Conservation (phyloP, 2,797 vertebrate species). For the Bradypodion ventrale region DNA sequence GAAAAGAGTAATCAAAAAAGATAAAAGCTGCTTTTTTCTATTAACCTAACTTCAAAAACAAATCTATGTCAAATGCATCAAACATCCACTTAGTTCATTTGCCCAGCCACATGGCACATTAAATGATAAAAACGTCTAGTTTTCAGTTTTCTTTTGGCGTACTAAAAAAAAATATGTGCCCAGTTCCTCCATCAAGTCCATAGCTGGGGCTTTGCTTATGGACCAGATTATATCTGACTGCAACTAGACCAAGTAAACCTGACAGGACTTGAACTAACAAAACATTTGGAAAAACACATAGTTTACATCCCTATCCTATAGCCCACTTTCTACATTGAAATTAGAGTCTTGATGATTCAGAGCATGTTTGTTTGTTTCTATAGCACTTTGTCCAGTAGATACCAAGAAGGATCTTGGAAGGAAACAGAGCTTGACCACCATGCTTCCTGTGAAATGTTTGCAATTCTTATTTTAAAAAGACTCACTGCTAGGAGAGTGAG, state of each 20-base stretch:
- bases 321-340: constrained; percentile 49
- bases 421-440: neutral
- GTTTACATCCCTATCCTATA: neutral
- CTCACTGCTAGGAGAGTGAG: neutral
- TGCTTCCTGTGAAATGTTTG: neutral
- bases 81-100: neutral
- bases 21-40: constrained; percentile 16
- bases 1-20: constrained; percentile 12
- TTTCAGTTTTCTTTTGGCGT: neutral
- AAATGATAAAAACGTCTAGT: constrained; percentile 20
- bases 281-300: neutral
- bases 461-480: neutral
- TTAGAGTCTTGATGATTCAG: neutral
- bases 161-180: neutral
- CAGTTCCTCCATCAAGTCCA: no score
- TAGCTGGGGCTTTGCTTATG: no score
- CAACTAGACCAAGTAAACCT: neutral
- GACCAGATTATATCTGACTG: neutral
- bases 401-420: neutral
- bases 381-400: neutral
- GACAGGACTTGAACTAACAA: neutral
- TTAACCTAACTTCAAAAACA: constrained; percentile 18
- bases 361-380: neutral
- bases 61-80: constrained; percentile 5
- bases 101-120: neutral